Evolutionary conservation across 2,113 vertebrate species (phyloP), one percentile per base, ranked within the genome.

Genomic region (Oostethus manadensis): DNA sequence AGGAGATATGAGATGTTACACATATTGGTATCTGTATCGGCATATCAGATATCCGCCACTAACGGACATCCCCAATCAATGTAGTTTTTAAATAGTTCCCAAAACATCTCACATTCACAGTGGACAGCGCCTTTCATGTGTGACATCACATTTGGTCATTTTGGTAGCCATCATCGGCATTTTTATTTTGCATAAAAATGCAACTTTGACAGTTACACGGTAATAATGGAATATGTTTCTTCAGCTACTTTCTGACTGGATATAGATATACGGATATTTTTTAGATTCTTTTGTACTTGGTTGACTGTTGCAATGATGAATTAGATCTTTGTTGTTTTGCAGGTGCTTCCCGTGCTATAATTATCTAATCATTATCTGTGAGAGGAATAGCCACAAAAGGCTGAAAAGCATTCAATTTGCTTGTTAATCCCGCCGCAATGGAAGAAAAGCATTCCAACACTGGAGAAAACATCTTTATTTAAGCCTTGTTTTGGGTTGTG

Each of bases 341-440:
- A 18, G 29, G n/a, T 48, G 49, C 50, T 56, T 42, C 21, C 40
- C 18, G 40, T 48, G 55, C 14, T 15, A 11, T 62, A 47, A 70
- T 74, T 66, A 77, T 71, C 46, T 45, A 49, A 61, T 72, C 51
- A 66, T 76, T 68, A 75, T 76, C 54, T 64, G 44, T 65, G 46
- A 47, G 56, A 63, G 21, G 38, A 50, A 35, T 42, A 60, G 56
- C 44, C 23, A 6, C n/a, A 59, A 40, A 0, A 8, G 16, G 56
- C 51, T 3, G 45, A 63, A 49, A 71, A 35, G 15, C 40, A 15
- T 29, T 20, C 20, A 18, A 29, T 18, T 56, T 6, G 8, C 59
- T 60, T 46, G 48, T 74, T 65, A 64, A 62, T 61, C 40, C 45
- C 35, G 17, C 22, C 15, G 38, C 46, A 59, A 16, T 13, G 10